phyloP scores from a whole-genome alignment of 2,797 vertebrate genomes.

The Carcharodon carcharias region DNA sequence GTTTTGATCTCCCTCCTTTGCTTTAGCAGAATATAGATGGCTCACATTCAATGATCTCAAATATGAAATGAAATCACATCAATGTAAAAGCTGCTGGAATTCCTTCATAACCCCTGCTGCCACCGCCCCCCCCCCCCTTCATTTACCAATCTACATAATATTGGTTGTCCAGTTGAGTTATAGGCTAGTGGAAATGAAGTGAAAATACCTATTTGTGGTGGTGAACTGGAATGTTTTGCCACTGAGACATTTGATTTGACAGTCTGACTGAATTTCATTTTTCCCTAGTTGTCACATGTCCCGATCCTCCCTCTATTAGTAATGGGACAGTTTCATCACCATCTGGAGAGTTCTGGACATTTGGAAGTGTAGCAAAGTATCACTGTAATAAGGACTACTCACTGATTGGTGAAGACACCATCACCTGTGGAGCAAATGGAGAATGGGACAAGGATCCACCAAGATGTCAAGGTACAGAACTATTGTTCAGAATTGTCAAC shows the following conservation, averaged over 20 bases:
- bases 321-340: background rate
- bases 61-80: background rate
- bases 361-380: background rate
- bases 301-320: background rate
- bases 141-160: background rate
- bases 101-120: background rate
- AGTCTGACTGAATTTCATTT: background rate
- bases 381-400: background rate
- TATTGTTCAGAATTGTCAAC: background rate
- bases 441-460: background rate
- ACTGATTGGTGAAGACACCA: background rate
- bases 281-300: background rate
- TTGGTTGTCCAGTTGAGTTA: background rate
- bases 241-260: background rate
- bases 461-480: background rate
- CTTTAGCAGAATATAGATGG: background rate
- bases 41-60: background rate
- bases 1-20: background rate
- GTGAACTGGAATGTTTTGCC: background rate
- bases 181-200: background rate
- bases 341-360: background rate
- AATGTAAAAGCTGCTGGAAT: background rate
- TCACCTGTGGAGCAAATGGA: background rate
- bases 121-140: background rate
- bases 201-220: background rate